Evolutionary conservation across 2,113 vertebrate species (phyloP).

Genomic region (Tautogolabrus adspersus): DNA sequence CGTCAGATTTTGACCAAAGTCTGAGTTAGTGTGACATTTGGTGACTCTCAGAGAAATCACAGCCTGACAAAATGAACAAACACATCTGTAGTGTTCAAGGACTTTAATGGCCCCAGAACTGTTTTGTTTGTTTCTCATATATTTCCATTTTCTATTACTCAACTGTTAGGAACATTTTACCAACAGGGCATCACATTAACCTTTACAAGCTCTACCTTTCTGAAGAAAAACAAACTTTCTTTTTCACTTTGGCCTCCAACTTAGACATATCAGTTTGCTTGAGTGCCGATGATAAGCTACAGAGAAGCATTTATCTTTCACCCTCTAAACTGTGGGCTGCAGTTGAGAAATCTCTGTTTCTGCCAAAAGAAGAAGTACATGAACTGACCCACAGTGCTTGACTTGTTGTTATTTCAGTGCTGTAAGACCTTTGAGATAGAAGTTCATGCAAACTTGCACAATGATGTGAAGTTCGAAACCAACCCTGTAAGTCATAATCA

Average conservation of each 20-base stretch:
- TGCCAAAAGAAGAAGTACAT: constrained; percentile 49
- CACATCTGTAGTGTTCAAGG: constrained; percentile 8
- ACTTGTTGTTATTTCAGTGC: constrained; percentile 47
- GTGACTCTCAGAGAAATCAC: constrained; percentile 25
- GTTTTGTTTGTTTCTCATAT: constrained; percentile 32
- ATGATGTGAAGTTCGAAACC: constrained; percentile 23
- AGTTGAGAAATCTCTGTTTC: constrained; percentile 60
- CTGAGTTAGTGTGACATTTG: constrained; percentile 42
- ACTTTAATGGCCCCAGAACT: constrained; percentile 5
- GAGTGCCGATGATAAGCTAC: constrained; percentile 46
- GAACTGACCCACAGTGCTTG: constrained; percentile 27
- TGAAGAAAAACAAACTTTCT: constrained; percentile 35
- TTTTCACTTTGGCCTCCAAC: constrained; percentile 38
- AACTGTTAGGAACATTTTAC: neutral
- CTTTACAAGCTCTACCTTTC: constrained; percentile 1
- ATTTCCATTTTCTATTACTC: constrained; percentile 34
- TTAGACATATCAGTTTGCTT: constrained; percentile 54
- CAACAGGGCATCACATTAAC: neutral
- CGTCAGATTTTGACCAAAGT: neutral
- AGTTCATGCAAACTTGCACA: constrained; percentile 14
- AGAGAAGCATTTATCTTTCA: constrained; percentile 51
- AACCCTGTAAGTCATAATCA: neutral
- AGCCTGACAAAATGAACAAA: constrained; percentile 3
- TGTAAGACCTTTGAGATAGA: constrained; percentile 35
- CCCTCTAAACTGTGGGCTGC: constrained; percentile 50